Evolutionary conservation across 2,888 invertebrate genomes (phyloP).

Genomic region (Drosophila merina): DNA sequence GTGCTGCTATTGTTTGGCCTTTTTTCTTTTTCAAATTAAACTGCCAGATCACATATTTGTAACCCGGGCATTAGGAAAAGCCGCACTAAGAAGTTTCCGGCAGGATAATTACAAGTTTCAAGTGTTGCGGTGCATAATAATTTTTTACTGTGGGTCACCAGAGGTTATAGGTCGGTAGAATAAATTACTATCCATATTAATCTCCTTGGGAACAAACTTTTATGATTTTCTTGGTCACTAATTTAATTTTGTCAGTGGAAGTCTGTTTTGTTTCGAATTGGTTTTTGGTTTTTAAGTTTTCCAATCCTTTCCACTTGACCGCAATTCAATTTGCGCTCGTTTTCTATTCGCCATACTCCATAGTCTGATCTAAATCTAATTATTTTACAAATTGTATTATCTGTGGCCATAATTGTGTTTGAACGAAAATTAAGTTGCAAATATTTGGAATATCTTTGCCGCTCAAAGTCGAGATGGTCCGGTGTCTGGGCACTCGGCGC

Average conservation of each 20-base stretch:
- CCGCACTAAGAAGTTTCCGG: conserved; percentile 39
- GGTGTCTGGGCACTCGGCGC: conserved; percentile 48
- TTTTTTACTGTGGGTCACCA: conserved; percentile 19
- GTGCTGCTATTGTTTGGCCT: conserved; percentile 67
- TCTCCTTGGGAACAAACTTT: not conserved
- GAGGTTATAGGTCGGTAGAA: not conserved
- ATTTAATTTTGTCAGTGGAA: not conserved
- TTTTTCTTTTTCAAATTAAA: conserved; percentile 33
- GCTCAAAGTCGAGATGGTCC: conserved; percentile 4
- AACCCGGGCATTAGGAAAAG: conserved; percentile 42
- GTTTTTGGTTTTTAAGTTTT: not conserved
- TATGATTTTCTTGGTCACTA: not conserved
- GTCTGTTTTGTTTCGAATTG: too few relatives aligned
- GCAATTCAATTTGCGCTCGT: conserved; percentile 2
- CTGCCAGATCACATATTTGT: conserved; percentile 60
- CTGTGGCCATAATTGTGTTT: conserved; percentile 27
- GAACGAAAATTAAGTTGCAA: conserved; percentile 38
- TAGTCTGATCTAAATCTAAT: conserved; percentile 9
- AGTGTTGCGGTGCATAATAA: conserved; percentile 51
- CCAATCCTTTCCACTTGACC: not conserved
- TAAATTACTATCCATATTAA: not conserved
- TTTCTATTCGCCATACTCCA: not conserved
- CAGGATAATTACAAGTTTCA: conserved; percentile 74
- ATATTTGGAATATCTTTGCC: conserved; percentile 24
- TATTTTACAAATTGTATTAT: conserved; percentile 27